Base-by-base conservation (phyloP, 1,140 invertebrate species). In the Zaprionus vittiger region DNA sequence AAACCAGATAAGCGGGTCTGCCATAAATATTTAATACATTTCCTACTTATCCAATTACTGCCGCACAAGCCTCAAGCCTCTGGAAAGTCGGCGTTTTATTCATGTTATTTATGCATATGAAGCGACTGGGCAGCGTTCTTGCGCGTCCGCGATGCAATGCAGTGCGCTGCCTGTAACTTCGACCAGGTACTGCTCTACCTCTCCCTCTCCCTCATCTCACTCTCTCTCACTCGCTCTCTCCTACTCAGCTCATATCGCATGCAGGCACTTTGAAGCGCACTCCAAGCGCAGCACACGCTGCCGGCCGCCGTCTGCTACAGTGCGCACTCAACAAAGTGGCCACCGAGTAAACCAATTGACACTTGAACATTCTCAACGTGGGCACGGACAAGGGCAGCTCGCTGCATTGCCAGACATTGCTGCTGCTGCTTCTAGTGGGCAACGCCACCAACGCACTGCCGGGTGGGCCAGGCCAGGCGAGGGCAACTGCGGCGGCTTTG, bases 271-370 rank as follows among this genome's bases (percentile, higher is more conserved):
- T 74, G 22, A 69, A 69, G 72, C 66, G 59, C 37, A 62, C 72
- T 74, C 20, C 65, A 69, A 20, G 54, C 41, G 34, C 31, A 73
- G 38, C 66, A 62, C 72, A 62, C 64, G 55, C 57, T 38, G 41
- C 6, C 24, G 24, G 3, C 22, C 4, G n/a, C 41, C 28, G 52
- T 44, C 61, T 65, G 67, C 67, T 41, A 77, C 63, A 73, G 75
- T 73, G 55, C 44, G 75, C 75, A 68, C 73, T 85, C 83, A 66
- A 86, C 83, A 83, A 87, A 86, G 84, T 86, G 84, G 84, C 83
- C 83, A 78, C 77, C 68, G 70, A 86, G 77, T 72, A 80, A 86
- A 83, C 81, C 83, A 86, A 86, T 86, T 86, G 83, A 86, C 83
- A 86, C 83, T 86, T 89, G 83, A 86, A 83, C 84, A 79, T 71